phyloP scores from a whole-genome alignment of 2,888 invertebrate genomes.

The Portevinia maculata region DNA sequence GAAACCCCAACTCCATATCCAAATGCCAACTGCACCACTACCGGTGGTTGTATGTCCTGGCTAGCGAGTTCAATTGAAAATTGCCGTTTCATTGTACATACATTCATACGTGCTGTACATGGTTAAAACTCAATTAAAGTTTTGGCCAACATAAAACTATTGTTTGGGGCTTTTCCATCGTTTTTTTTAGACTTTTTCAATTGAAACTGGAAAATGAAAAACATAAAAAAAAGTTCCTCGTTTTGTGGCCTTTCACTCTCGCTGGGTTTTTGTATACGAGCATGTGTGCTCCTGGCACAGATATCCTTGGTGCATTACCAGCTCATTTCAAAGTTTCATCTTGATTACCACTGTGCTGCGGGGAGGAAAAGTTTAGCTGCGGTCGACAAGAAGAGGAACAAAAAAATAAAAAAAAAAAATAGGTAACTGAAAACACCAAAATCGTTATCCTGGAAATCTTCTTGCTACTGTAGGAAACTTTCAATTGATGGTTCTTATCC shows the following conservation, averaged over 20 bases:
- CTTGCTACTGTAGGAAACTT: constrained; percentile 53
- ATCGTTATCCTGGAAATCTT: constrained; percentile 69
- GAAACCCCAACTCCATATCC: neutral
- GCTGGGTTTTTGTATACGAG: neutral
- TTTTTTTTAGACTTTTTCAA: constrained; percentile 59
- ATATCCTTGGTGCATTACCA: constrained; percentile 74
- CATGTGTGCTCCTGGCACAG: constrained; percentile 48
- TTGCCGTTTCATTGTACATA: constrained; percentile 33
- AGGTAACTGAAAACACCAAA: constrained; percentile 18
- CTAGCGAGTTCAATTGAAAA: constrained; percentile 48
- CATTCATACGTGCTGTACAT: constrained; percentile 16
- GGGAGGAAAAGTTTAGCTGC: constrained; percentile 31
- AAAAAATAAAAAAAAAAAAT: constrained; percentile 7
- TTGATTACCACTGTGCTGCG: constrained; percentile 65
- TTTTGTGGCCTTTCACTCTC: constrained; percentile 37
- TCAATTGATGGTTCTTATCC: constrained; percentile 69
- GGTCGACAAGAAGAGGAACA: constrained; percentile 14
- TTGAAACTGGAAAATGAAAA: constrained; percentile 48
- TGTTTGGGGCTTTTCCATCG: constrained; percentile 63
- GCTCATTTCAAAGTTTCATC: constrained; percentile 74
- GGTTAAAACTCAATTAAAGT: constrained; percentile 73
- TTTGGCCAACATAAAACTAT: constrained; percentile 74
- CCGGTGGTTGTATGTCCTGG: neutral
- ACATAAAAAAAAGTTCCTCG: constrained; percentile 2
- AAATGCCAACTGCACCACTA: constrained; percentile 49